Base-by-base conservation (phyloP, 2,113 vertebrate genomes). In the Vireo altiloquus region DNA sequence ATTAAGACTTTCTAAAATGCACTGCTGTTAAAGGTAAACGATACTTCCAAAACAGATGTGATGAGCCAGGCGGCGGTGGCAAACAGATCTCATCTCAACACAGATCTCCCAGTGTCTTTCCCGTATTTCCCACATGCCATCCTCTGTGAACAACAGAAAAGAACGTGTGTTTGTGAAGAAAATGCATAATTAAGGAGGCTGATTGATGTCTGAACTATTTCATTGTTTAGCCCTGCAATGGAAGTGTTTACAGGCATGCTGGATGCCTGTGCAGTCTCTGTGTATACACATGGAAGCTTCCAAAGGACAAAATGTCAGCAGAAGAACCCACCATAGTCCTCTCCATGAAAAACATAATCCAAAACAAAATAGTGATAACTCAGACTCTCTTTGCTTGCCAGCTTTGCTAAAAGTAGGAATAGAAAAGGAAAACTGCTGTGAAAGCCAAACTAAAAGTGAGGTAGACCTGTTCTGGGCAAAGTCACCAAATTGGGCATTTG, bases 141-240 rank as follows among this genome's bases (percentile, higher is more conserved):
- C 92, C 69, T 87, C 57, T 40, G 66, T 33, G 79, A 94, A 77
- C 86, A 95, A 69, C 87, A 95, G 84, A 89, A 84, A 85, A 93
- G 84, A 91, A 93, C n/a, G 88, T 66, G 85, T 64, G n/a, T 93
- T 94, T 94, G 82, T 95, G 72, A 94, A 96, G 72, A 87, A 97
- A 96, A 95, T 92, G 96, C 94, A 85, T 96, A 97, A 97, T 97
- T 96, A 96, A 92, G 82, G 90, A 68, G 75, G 31, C 44, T 96
- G 95, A 97, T 96, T 96, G 95, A 96, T 97, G 96, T 87, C 90
- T 95, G 96, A 96, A 97, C 93, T 95, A 76, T 90, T 96, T 95
- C 82, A 96, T 96, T 97, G 95, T 97, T 97, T 95, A 91, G 82
- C 89, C 95, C 90, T 95, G 66, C 95, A 66, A 59, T 81, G 90